These are phyloP conservation scores for Hippotragus niger DNA, from an alignment of 2,113 vertebrate species.

Conservation along the genomic window DNA sequence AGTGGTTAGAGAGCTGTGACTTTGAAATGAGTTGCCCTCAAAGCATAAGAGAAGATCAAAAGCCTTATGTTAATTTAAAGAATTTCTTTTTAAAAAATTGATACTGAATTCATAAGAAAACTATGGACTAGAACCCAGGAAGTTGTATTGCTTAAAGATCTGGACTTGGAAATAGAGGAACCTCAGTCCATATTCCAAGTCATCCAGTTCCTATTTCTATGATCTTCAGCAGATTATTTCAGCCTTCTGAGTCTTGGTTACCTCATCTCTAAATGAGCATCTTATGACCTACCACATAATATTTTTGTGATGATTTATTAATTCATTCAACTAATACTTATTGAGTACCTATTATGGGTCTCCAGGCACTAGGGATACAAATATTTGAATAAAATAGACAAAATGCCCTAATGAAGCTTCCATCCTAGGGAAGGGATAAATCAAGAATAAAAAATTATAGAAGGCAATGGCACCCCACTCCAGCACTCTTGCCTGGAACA, in stretches of 20 bases:
- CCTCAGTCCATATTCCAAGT: neutral
- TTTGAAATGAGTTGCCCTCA: neutral
- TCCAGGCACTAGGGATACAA: neutral
- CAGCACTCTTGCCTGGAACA: no score
- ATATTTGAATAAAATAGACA: neutral
- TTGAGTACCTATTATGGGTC: neutral
- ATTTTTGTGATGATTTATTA: neutral
- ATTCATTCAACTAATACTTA: neutral
- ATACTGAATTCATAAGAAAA: neutral
- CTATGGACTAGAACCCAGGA: neutral
- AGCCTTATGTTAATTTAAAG: neutral
- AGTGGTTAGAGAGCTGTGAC: neutral
- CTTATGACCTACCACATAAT: neutral
- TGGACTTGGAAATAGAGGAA: neutral
- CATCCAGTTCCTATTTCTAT: neutral
- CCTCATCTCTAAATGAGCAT: neutral
- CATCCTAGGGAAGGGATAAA: neutral
- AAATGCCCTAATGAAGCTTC: neutral
- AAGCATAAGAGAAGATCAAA: neutral
- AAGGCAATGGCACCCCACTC: no score
- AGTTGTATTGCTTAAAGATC: neutral
- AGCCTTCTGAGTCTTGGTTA: neutral
- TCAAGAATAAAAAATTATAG: neutral
- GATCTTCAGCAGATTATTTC: neutral
- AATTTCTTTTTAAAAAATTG: neutral